Evolutionary conservation across 1,140 invertebrate species (phyloP).

Genomic region (Chrysomallon squamiferum): DNA sequence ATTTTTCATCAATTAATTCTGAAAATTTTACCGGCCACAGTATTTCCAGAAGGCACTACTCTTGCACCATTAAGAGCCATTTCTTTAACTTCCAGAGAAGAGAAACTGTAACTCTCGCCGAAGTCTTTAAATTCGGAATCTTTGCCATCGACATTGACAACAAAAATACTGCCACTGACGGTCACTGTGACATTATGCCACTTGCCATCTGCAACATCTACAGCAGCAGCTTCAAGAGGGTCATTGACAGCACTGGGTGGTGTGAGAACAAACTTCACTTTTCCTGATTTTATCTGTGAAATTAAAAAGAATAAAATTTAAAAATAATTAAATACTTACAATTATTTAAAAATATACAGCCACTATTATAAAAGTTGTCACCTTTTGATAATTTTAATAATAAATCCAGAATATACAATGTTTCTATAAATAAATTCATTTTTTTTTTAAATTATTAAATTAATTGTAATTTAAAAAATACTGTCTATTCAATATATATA

Average conservation of each 20-base stretch:
- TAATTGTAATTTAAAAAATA: too few relatives aligned
- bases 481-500: too few relatives aligned
- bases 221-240: constrained; percentile 12
- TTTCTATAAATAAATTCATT: too few relatives aligned
- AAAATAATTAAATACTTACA: too few relatives aligned
- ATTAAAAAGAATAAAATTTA: too few relatives aligned
- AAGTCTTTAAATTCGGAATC: constrained; percentile 3
- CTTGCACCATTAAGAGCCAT: constrained; percentile 34
- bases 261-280: constrained; percentile 17
- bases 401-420: too few relatives aligned
- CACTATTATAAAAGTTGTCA: too few relatives aligned
- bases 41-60: constrained; percentile 5
- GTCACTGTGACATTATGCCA: constrained; percentile 52
- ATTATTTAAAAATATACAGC: too few relatives aligned
- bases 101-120: constrained; percentile 20
- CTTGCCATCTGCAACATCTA: constrained; percentile 28
- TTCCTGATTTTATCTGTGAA: constrained; percentile 14
- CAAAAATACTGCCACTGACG: constrained; percentile 19
- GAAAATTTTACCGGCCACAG: constrained; percentile 10
- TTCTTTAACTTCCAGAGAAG: constrained; percentile 32
- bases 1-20: too few relatives aligned
- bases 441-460: too few relatives aligned
- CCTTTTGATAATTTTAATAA: too few relatives aligned
- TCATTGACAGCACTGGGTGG: constrained; percentile 9
- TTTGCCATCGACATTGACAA: constrained; percentile 8